Conservation (phyloP, 2,888 invertebrate genomes). For the Scaptomyza parva region DNA sequence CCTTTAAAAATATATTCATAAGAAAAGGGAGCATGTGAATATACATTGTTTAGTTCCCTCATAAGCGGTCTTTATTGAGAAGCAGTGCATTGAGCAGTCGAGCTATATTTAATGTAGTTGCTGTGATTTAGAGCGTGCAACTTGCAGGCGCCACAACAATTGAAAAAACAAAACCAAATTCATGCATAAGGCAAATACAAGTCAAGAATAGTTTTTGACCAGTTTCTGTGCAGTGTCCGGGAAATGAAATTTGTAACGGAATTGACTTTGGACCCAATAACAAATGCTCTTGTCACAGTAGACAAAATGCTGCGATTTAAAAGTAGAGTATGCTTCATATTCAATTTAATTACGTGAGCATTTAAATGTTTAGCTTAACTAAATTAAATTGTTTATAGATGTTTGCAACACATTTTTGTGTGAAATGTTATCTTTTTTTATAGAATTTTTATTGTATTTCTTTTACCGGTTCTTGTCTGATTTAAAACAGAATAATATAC, state of each 20-base stretch:
- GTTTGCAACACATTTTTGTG: not conserved
- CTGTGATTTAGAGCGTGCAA: not conserved
- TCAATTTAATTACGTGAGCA: not conserved
- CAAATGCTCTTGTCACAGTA: constrained; percentile 7
- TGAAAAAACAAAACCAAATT: constrained; percentile 29
- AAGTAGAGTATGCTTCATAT: not conserved
- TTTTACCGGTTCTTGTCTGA: not conserved
- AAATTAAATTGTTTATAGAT: not conserved
- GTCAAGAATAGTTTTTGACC: constrained; percentile 55
- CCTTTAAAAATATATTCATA: not conserved
- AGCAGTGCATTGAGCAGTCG: not conserved
- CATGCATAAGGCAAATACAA: constrained; percentile 69
- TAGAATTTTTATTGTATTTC: not conserved
- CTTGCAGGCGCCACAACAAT: not conserved
- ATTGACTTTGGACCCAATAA: not conserved
- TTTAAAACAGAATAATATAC: too few species aligned
- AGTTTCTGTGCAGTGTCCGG: constrained; percentile 14
- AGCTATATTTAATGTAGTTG: not conserved
- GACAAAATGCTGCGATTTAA: constrained; percentile 2
- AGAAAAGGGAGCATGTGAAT: not conserved
- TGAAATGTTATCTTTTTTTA: not conserved
- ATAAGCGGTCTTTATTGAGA: not conserved
- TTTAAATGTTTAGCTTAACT: not conserved
- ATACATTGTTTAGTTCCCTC: too few species aligned
- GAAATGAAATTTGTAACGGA: not conserved